Evolutionary conservation across 2,113 vertebrate genomes (phyloP).

Genomic region (Hiodon alosoides): DNA sequence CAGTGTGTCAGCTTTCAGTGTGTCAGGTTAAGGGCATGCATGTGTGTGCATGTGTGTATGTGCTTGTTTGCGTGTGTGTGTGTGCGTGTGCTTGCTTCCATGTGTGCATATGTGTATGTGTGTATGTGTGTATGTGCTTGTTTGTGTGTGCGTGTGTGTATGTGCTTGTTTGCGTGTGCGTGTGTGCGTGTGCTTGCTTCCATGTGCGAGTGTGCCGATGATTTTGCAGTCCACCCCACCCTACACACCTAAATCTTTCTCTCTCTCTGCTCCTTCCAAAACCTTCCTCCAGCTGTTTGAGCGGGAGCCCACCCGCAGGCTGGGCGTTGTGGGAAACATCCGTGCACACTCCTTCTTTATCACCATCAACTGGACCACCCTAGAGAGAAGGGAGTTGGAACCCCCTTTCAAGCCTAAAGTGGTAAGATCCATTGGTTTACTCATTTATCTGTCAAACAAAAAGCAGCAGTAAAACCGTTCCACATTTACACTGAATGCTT

Average conservation of each 20-base stretch:
- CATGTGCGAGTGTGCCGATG: neutral
- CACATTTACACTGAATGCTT: neutral
- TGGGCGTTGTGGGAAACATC: slow-evolving; percentile 82
- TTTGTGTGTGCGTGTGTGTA: too few species aligned
- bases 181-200: neutral
- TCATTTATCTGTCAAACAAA: neutral
- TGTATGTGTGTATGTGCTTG: neutral
- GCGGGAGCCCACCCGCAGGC: slow-evolving; percentile 74
- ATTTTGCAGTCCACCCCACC: too few species aligned
- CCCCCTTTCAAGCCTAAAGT: slow-evolving; percentile 96
- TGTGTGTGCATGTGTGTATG: too few species aligned
- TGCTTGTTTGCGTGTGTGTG: too few species aligned
- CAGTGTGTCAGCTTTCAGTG: too few species aligned
- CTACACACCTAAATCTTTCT: neutral
- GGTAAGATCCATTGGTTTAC: slow-evolving; percentile 60
- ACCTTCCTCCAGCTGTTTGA: slow-evolving; percentile 77
- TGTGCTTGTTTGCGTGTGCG: too few species aligned
- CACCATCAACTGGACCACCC: slow-evolving; percentile 77
- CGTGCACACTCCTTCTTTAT: slow-evolving; percentile 83
- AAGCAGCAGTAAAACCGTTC: neutral
- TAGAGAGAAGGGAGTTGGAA: slow-evolving; percentile 75
- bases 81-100: neutral
- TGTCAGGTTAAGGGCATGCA: too few species aligned
- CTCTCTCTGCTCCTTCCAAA: slow-evolving; percentile 9
- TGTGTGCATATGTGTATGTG: too few species aligned